Percentiles rank a stretch among this genome's conserved stretches.
Conservation (phyloP, 1,140 invertebrate genomes). For the Luehdorfia chinensis region DNA sequence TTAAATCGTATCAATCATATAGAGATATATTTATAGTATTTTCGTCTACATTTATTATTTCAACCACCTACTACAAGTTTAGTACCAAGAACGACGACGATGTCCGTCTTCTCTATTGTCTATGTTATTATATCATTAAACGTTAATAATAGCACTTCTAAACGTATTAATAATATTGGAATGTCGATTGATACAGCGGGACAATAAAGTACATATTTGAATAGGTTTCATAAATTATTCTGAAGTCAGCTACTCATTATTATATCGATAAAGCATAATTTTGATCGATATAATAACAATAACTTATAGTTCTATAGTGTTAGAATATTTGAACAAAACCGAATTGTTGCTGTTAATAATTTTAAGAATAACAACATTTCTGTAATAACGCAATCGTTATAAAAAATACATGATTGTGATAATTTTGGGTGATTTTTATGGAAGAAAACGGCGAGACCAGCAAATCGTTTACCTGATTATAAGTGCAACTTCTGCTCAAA, state of each 20-base stretch:
- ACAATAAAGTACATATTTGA: constrained; percentile 4
- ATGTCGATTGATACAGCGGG: constrained; percentile 3
- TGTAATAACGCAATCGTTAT: neutral
- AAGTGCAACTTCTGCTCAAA: too few species aligned
- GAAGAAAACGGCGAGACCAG: too few species aligned
- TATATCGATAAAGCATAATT: constrained; percentile 4
- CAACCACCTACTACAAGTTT: too few species aligned
- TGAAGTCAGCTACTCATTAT: constrained; percentile 7
- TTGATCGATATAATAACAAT: neutral
- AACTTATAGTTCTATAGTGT: too few species aligned
- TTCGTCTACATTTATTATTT: too few species aligned
- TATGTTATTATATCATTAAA: neutral
- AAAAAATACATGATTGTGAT: neutral
- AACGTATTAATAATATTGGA: constrained; percentile 3
- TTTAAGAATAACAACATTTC: neutral
- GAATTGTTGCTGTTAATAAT: neutral
- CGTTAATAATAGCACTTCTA: neutral
- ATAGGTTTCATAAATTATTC: constrained; percentile 11
- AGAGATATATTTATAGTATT: too few species aligned
- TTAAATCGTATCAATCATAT: too few species aligned
- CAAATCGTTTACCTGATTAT: too few species aligned
- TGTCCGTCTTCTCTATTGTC: too few species aligned
- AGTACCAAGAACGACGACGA: too few species aligned
- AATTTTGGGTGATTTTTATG: neutral
- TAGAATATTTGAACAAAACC: neutral